Percentiles rank a stretch among this genome's conserved stretches.
These are phyloP conservation scores for Neoniphon sammara DNA, from an alignment of 2,797 vertebrate species.

Conservation along the genomic window DNA sequence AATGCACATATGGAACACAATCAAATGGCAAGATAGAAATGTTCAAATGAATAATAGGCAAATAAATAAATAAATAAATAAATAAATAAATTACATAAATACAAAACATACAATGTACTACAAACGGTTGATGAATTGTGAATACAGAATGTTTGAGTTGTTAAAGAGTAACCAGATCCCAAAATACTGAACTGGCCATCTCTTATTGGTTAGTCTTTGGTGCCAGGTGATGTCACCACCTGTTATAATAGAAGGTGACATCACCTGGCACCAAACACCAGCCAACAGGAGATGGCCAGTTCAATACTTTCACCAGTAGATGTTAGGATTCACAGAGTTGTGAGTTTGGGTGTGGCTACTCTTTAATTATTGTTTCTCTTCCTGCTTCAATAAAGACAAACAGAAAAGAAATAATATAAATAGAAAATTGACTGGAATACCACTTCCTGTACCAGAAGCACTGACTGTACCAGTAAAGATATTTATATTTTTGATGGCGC, in stretches of 20 bases:
- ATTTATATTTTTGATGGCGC: too few species aligned
- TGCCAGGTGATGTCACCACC: too few species aligned
- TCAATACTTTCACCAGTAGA: too few species aligned
- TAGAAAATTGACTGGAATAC: conserved; percentile 16
- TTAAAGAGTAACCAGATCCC: background rate
- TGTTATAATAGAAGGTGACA: too few species aligned
- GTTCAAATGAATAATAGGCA: conserved; percentile 2
- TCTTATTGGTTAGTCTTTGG: background rate
- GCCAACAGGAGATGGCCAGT: too few species aligned
- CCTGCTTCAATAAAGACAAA: conserved; percentile 17
- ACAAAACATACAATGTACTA: background rate
- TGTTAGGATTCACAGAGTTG: too few species aligned
- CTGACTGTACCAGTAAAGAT: background rate
- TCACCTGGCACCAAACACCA: too few species aligned
- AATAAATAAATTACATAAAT: conserved; percentile 15
- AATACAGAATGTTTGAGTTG: conserved; percentile 1
- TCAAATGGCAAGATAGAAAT: conserved; percentile 54
- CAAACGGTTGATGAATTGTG: background rate
- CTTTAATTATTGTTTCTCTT: conserved; percentile 4
- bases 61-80: conserved; percentile 29
- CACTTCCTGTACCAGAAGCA: background rate
- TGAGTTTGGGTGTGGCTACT: too few species aligned
- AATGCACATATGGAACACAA: conserved; percentile 76
- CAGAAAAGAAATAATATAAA: background rate
- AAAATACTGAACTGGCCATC: too few species aligned